phyloP scores from a whole-genome alignment of 2,888 invertebrate species.

The Diogma glabrata region DNA sequence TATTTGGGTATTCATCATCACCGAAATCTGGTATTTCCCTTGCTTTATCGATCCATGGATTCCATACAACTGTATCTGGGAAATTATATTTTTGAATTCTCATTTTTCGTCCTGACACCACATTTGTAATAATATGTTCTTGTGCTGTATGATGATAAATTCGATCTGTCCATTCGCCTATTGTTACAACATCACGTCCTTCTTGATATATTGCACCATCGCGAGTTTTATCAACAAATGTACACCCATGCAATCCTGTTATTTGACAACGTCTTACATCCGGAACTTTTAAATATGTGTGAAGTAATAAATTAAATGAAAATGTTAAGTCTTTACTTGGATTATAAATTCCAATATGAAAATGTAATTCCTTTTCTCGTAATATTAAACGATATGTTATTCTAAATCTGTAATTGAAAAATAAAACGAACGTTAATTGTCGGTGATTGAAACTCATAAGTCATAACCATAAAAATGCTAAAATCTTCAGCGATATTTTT shows the following conservation, averaged over 20 bases:
- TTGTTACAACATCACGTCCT: conserved; percentile 77
- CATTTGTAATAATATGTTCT: conserved; percentile 86
- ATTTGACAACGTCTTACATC: conserved; percentile 87
- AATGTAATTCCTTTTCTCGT: conserved; percentile 82
- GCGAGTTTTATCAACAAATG: conserved; percentile 82
- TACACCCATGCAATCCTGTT: conserved; percentile 82
- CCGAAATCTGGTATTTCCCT: conserved; percentile 89
- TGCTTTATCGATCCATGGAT: conserved; percentile 91
- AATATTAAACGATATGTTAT: conserved; percentile 85
- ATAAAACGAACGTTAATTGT: no score
- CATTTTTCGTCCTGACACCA: conserved; percentile 85
- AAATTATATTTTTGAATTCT: conserved; percentile 89
- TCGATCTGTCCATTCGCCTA: conserved; percentile 87
- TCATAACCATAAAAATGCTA: conserved; percentile 1
- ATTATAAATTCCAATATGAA: conserved; percentile 87
- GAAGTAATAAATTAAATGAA: conserved; percentile 84
- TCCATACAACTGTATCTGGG: conserved; percentile 95
- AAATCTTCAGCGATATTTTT: neutral
- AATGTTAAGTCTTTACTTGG: conserved; percentile 84
- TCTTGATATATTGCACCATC: conserved; percentile 81
- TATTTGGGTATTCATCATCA: conserved; percentile 93
- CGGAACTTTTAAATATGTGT: conserved; percentile 93
- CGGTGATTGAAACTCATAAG: conserved; percentile 9
- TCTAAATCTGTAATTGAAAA: conserved; percentile 63
- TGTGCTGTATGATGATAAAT: conserved; percentile 88